Evolutionary conservation across 2,113 vertebrate species (phyloP), one percentile per base, ranked within the genome.

Genomic region (Scomber japonicus): DNA sequence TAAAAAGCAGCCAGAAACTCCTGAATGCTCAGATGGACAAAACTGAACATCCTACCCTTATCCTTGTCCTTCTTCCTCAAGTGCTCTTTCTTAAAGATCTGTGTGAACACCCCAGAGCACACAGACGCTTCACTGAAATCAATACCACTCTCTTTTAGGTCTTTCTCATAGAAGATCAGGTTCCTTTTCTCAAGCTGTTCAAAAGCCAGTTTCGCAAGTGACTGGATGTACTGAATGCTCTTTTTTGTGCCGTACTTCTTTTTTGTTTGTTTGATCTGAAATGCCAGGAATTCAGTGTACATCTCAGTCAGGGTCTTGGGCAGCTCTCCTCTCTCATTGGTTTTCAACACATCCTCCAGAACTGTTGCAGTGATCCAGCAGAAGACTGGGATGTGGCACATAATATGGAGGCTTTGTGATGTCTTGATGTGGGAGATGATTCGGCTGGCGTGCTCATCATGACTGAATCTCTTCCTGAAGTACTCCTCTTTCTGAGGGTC

Each of bases 261-360:
- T 15, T 53, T 64, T 5, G 67, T 69, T 15, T 69, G 64, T 49
- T 16, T 69, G 0, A 40, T 68, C 56, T 81, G 78, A 59, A 67
- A 65, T 11, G 35, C n/a, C 49, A 73, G 13, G 61, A 75, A 48
- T 9, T 44, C 54, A 13, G 45, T 40, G 46, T 76, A 67, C 74
- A 76, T 16, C 54, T 81, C 71, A 4, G 79, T 75, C 65, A 81
- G 79, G 4, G 57, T 75, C 12, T 55, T 63, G 51, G 79, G 79
- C 27, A 81, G 30, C 19, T 81, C 30, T 30, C 0, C 6, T 55
- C 6, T 15, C 3, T 13, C 15, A 2, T 11, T 30, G 44, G 19
- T 50, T 19, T 15, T 50, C 30, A 81, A 35, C 50, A 75, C 2
- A 0, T 77, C 15, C 5, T 15, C 27, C 15, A 77, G 74, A 8